Base-by-base conservation (phyloP, 30 jellyfish, hydroid and myxozoan genomes). In the Nemopilema nomurai region DNA sequence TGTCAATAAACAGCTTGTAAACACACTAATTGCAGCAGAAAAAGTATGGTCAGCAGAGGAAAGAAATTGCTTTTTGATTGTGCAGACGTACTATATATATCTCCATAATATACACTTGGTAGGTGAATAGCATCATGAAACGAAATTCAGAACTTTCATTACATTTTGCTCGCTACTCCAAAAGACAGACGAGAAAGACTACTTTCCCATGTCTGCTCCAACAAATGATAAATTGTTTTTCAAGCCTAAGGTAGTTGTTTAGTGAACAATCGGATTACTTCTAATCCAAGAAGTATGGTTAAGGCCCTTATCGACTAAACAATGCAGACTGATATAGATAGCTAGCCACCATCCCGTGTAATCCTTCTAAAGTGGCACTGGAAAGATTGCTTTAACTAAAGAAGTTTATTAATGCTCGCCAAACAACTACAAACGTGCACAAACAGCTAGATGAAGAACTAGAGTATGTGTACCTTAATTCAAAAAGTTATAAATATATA, bases 321-420 rank as follows among this genome's bases (percentile, higher is more conserved):
- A 73, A 73, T 73, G 69, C n/a, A 16, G 51, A 16, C 26, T 31
- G 29, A 73, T 73, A 73, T 20, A 66, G 51, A 41, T 30, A 25
- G 68, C 50, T 73, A 73, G 83, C 83, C 69, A 73, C 83, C 69
- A 73, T 31, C 25, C 51, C 26, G 27, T 23, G 51, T 33, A 73
- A 73, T 73, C 83, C 41, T 19, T 0, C 83, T 66, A 73, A n/a
- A 73, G 83, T 73, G 83, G 83, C 83, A 73, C 83, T 73, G 41
- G 27, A 64, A 18, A 32, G 51, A 73, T 66, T 18, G 22, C 69
- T 30, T 73, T 29, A 73, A 24, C 69, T 33, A 73, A 73, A 32
- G 71, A 73, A 33, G 70, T 73, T 73, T 66, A 73, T 73, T 73
- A 73, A 73, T 30, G 51, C 83, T 70, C 28, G 27, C 50, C 53